A percentile compares a stretch with the other conserved stretches of the same genome.
Evolutionary conservation across 2,888 invertebrate genomes (phyloP).

Genomic region (Theodoxus fluviatilis): DNA sequence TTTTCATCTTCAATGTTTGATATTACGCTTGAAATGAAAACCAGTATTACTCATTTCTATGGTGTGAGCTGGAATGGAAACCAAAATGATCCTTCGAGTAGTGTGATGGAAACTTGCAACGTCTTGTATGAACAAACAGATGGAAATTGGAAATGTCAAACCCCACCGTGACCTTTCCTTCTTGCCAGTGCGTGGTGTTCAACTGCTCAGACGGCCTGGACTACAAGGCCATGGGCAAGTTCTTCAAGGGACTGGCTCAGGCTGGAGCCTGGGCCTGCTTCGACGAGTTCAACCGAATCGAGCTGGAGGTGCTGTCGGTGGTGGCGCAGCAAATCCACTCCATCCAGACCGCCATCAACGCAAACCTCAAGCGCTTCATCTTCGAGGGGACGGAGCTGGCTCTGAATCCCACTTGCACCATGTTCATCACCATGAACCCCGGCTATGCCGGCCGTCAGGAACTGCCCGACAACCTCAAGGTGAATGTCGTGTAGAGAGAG

Average conservation of each 20-base stretch:
- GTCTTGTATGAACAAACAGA: too few species aligned
- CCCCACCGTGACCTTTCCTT: not conserved
- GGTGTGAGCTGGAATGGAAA: too few species aligned
- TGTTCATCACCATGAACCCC: constrained; percentile 68
- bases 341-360: constrained; percentile 85
- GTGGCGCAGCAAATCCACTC: constrained; percentile 92
- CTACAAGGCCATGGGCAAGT: constrained; percentile 92
- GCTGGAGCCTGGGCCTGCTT: constrained; percentile 94
- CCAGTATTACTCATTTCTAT: too few species aligned
- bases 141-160: too few species aligned
- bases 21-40: too few species aligned
- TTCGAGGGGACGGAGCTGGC: constrained; percentile 69
- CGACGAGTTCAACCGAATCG: constrained; percentile 94
- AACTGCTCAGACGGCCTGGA: constrained; percentile 94
- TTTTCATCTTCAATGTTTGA: too few species aligned
- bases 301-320: constrained; percentile 89
- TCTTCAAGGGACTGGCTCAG: constrained; percentile 85
- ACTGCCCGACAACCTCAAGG: constrained; percentile 66
- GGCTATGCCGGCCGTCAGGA: constrained; percentile 67
- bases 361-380: constrained; percentile 80
- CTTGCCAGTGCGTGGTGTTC: constrained; percentile 82
- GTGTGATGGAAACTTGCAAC: too few species aligned
- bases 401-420: constrained; percentile 65
- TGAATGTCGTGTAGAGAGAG: too few species aligned
- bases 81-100: too few species aligned